Base-by-base conservation (phyloP, 2,888 invertebrate genomes). In the Eupithecia insigniata region DNA sequence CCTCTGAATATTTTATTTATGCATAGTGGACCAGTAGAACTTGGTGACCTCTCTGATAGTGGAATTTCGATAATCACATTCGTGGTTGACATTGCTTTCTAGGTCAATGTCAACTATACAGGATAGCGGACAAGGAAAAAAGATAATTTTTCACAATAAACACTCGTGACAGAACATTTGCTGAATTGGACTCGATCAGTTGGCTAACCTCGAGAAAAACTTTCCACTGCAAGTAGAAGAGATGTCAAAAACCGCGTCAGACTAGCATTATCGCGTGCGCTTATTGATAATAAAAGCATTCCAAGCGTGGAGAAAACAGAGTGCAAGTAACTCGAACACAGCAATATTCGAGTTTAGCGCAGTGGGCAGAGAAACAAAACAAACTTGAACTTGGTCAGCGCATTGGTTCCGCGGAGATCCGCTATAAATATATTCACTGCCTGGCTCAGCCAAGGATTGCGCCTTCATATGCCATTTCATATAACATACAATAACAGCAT, bases 311-410 rank as follows among this genome's bases (percentile, higher is more conserved):
- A 76, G 78, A 79, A 79, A 79, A 77, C 75, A 16, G 71, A 66
- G 69, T 75, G 74, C 71, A 69, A 76, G 75, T 78, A 73, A 74
- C 69, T 74, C 55, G 65, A 71, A 69, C 70, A 66, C 73, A 73
- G 32, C 65, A 55, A 62, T 70, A 71, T 46, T 70, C 43, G 68
- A 72, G 72, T 74, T 72, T 75, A 64, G 72, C 67, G 67, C 72
- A 76, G 8, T 75, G 71, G 69, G 68, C 68, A 71, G 69, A 72
- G 46, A 76, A 85, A 78, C 82, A 82, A 83, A 85, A 87, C 83
- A 85, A 89, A 87, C 89, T 90, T 91, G 91, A 92, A 90, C 91
- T 91, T 91, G 88, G 82, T 81, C 81, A 46, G 60, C 64, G 66
- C 71, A 71, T 74, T 46, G 81, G 84, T 82, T 82, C 79, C 78